These are phyloP conservation scores for Mycalesis mineus DNA, from an alignment of 2,888 invertebrate species.

Conservation along the genomic window DNA sequence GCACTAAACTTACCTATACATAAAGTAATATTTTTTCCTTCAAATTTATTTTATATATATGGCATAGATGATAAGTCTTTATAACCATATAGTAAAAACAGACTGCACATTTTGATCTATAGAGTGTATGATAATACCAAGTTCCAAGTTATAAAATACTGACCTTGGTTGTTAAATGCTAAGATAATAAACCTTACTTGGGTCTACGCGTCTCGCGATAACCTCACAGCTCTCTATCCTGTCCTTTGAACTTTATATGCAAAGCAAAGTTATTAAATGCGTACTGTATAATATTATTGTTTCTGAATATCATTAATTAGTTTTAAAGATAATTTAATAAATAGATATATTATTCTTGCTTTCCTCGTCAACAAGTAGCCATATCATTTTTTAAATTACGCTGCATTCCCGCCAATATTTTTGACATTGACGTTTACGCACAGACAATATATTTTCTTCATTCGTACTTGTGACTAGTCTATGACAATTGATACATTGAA, in stretches of 20 bases:
- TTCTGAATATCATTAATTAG: no score
- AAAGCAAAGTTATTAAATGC: no score
- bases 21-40: background rate
- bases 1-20: background rate
- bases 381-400: background rate
- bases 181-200: background rate
- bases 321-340: no score
- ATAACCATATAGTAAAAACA: background rate
- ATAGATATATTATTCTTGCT: no score
- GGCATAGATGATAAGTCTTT: background rate
- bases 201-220: background rate
- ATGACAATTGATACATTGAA: no score
- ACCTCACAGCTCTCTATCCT: background rate
- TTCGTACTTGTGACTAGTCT: no score
- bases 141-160: constrained; percentile 5
- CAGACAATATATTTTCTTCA: no score
- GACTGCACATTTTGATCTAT: no score
- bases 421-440: background rate
- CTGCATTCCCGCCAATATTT: background rate
- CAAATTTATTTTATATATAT: background rate
- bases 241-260: constrained; percentile 12
- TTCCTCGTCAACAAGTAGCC: no score
- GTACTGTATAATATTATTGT: no score
- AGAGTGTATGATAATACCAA: background rate
- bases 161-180: constrained; percentile 2